Evolutionary conservation across 2,113 vertebrate genomes (phyloP).

Genomic region (Pomatostomus ruficeps): DNA sequence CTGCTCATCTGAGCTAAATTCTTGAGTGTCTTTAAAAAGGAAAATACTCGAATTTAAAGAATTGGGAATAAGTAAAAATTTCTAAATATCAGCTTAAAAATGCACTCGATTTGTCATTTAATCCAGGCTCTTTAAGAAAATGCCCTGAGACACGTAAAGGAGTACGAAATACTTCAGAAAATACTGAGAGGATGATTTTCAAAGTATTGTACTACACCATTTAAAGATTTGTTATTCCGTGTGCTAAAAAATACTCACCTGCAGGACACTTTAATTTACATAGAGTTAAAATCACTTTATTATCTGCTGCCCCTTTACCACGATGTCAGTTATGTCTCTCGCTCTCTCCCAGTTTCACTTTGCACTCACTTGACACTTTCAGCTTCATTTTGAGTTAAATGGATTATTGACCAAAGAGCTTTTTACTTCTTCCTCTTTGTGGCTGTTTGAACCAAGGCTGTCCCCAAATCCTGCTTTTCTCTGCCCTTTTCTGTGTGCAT

Average conservation of each 20-base stretch:
- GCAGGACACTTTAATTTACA: not conserved
- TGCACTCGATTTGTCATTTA: not conserved
- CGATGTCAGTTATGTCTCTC: not conserved
- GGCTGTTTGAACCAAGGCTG: not conserved
- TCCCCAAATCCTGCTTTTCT: not conserved
- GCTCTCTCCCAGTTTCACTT: not conserved
- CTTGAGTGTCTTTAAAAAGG: not conserved
- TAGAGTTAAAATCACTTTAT: not conserved
- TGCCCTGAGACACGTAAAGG: not conserved
- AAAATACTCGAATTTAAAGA: not conserved
- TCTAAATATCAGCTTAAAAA: not conserved
- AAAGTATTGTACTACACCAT: not conserved
- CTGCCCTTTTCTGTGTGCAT: not conserved
- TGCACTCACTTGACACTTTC: not conserved
- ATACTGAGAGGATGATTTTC: not conserved
- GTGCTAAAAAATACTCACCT: not conserved
- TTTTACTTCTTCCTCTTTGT: not conserved
- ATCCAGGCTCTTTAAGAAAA: not conserved
- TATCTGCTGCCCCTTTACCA: not conserved
- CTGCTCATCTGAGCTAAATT: not conserved
- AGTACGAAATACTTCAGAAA: not conserved
- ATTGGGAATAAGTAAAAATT: not conserved
- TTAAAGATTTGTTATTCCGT: not conserved
- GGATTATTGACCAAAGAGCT: not conserved
- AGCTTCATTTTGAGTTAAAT: not conserved